Percentiles rank a stretch among this genome's conserved stretches.
Conservation (phyloP, 2,113 vertebrate species). For the Anhinga rufa region DNA sequence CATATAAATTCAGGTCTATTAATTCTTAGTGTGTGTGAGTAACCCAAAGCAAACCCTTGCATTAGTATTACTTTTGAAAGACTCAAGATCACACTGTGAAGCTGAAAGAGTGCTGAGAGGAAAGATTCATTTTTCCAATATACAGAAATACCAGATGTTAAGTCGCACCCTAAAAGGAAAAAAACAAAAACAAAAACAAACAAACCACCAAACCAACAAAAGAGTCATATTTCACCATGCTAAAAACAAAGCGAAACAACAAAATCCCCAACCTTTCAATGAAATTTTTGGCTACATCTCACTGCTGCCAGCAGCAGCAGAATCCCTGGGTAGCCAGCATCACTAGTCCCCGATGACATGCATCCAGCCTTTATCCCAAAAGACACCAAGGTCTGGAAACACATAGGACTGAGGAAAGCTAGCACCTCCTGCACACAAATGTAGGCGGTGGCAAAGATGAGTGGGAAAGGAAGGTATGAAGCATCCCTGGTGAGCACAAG, state of each 20-base stretch:
- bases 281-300: background rate
- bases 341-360: fast-evolving
- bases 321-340: background rate
- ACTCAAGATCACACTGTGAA: background rate
- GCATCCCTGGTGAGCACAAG: background rate
- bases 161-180: background rate
- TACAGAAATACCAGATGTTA: background rate
- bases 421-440: background rate
- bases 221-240: background rate
- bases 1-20: fast-evolving
- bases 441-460: background rate
- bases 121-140: background rate
- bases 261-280: background rate
- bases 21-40: background rate
- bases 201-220: too few species aligned
- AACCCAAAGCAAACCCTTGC: background rate
- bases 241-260: background rate
- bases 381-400: background rate
- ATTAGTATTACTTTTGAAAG: background rate
- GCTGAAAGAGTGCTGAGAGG: background rate
- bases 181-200: background rate
- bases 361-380: background rate
- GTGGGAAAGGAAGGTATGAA: background rate
- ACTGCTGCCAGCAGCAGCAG: background rate
- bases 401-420: fast-evolving